Percentiles rank a stretch among this genome's conserved stretches.
These are phyloP conservation scores for Tragelaphus oryx DNA, from an alignment of 2,797 vertebrate species.

Conservation along the genomic window DNA sequence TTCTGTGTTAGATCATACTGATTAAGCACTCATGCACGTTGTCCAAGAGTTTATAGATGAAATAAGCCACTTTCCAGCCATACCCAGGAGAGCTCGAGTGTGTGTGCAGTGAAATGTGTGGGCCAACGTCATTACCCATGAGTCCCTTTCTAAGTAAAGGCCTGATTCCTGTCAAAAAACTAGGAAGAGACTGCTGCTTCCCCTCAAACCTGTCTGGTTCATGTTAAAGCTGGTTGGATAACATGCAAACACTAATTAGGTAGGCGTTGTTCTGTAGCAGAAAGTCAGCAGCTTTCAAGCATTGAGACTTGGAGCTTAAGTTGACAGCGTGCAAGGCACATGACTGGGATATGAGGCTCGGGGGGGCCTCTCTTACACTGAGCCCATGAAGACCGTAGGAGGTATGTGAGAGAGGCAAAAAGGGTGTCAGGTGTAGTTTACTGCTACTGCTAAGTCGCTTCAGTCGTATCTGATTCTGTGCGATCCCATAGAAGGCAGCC, in stretches of 20 bases:
- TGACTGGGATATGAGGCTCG: background rate
- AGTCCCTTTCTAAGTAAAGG: background rate
- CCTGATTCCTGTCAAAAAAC: background rate
- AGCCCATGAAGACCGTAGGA: background rate
- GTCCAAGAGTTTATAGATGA: background rate
- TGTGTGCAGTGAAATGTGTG: background rate
- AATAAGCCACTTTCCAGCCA: background rate
- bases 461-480: too few species aligned
- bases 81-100: background rate
- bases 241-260: too few species aligned
- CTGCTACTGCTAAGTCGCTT: too few species aligned
- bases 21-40: background rate
- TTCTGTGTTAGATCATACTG: background rate
- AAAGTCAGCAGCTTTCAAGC: accelerated
- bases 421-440: background rate
- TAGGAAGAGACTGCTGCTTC: background rate
- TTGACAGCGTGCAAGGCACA: accelerated
- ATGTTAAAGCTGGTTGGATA: background rate
- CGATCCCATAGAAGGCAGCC: too few species aligned
- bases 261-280: accelerated
- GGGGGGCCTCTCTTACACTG: background rate
- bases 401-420: background rate
- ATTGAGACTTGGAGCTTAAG: background rate
- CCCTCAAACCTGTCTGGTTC: background rate
- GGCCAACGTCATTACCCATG: accelerated